Base-by-base conservation (phyloP, 2,113 vertebrate species). In the Aspidoscelis tigris region DNA sequence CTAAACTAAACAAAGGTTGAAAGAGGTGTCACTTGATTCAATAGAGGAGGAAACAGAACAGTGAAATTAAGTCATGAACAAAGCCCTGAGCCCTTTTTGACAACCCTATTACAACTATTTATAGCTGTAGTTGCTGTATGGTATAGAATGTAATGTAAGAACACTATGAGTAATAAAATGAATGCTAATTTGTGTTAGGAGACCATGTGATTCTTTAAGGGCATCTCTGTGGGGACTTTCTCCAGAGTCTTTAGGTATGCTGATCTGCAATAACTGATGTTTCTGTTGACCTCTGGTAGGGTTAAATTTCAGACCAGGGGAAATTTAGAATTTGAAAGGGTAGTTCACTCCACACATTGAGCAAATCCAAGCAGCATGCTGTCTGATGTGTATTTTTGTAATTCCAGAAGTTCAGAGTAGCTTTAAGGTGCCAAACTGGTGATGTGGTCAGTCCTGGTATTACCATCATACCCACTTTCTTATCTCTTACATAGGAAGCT, bases 351-450 rank as follows among this genome's bases (percentile, higher is more conserved):
- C 33, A 12, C 33, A 55, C 47, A 70, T 33, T 33, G 11, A 26
- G 2, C 22, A 26, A 61, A 18, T 61, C 58, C 58, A 61, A 61
- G 58, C 14, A 61, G 58, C 58, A 61, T 61, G 14, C 58, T 61
- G 58, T 61, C 58, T 61, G 58, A 61, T 33, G n/a, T 76, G 18
- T 12, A 11, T 69, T 7, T 9, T 64, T 47, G 9, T 44, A 3
- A 74, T 86, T 81, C 0, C 0, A 41, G 43, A 2, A 5, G 3
- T 76, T 68, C 66, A 0, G 0, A 0, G 0, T 78, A 66, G 78
- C 14, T 2, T 39, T 81, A 66, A 50, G 64, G 66, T 69, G 26
- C 7, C 65, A 50, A 33, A 69, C 26, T 20, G 65, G 44, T 80
- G 14, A 50, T 80, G 64, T 44, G 78, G 14, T 47, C 43, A 80